Conservation (phyloP, 2,888 invertebrate species). For the Pristionchus entomophagus region DNA sequence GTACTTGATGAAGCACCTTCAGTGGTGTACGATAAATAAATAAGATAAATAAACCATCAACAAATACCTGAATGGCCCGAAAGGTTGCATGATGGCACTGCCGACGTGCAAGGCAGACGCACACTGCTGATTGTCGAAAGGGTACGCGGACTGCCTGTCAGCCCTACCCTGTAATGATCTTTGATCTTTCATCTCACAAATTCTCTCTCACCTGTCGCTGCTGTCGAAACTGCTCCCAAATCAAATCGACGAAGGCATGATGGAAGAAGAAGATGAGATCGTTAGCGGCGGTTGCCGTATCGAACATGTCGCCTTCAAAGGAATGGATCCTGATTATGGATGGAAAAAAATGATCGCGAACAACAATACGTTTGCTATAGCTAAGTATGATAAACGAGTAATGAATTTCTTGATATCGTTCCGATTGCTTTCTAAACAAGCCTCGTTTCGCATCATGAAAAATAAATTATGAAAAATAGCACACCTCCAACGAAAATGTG, state of each 20-base stretch:
- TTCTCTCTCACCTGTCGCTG: conserved; percentile 39
- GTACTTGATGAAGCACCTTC: too few species aligned
- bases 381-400: too few species aligned
- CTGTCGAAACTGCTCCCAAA: conserved; percentile 74
- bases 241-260: conserved; percentile 76
- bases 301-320: conserved; percentile 58
- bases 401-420: too few species aligned
- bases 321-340: too few species aligned
- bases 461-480: too few species aligned
- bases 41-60: too few species aligned
- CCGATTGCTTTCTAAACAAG: too few species aligned
- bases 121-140: conserved; percentile 66
- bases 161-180: neutral
- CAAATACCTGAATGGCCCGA: conserved; percentile 53
- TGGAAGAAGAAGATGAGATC: conserved; percentile 77
- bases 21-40: too few species aligned
- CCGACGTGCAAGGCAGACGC: conserved; percentile 65
- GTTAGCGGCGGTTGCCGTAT: conserved; percentile 68
- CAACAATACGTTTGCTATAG: too few species aligned
- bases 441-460: too few species aligned
- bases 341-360: too few species aligned
- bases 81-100: conserved; percentile 59
- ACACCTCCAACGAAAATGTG: conserved; percentile 67
- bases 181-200: too few species aligned
- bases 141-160: conserved; percentile 56